Evolutionary conservation across 2,888 invertebrate genomes (phyloP).

Genomic region (Rotaria magnacalcarata): DNA sequence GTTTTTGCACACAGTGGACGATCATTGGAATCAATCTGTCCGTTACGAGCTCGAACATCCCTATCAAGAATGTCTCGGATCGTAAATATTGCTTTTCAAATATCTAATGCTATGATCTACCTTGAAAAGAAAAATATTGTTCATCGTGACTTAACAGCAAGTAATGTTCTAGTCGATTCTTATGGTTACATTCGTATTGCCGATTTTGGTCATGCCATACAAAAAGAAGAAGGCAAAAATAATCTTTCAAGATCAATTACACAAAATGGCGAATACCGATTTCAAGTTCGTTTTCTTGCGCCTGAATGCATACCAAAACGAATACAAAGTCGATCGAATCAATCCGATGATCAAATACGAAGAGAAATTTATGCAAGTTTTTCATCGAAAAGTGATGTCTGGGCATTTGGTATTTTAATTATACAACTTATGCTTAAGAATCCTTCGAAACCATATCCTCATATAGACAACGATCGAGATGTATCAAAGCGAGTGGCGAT

Average conservation of each 20-base stretch:
- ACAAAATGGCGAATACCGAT: neutral
- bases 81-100: constrained; percentile 2
- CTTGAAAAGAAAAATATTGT: neutral
- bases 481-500: neutral
- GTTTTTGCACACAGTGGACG: neutral
- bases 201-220: neutral
- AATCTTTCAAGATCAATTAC: neutral
- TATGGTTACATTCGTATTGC: neutral
- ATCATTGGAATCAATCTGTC: neutral
- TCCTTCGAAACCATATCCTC: neutral
- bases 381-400: constrained; percentile 39
- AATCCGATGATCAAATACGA: neutral
- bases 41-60: neutral
- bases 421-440: neutral
- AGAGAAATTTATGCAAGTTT: neutral
- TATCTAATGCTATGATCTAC: neutral
- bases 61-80: neutral
- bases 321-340: neutral
- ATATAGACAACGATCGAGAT: neutral
- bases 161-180: neutral
- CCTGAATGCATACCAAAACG: neutral
- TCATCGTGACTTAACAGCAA: constrained; percentile 16
- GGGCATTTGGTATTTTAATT: constrained; percentile 42
- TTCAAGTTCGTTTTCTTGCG: neutral
- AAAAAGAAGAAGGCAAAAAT: neutral